Base-by-base conservation (phyloP, 2,797 vertebrate species). In the Spatula clypeata region DNA sequence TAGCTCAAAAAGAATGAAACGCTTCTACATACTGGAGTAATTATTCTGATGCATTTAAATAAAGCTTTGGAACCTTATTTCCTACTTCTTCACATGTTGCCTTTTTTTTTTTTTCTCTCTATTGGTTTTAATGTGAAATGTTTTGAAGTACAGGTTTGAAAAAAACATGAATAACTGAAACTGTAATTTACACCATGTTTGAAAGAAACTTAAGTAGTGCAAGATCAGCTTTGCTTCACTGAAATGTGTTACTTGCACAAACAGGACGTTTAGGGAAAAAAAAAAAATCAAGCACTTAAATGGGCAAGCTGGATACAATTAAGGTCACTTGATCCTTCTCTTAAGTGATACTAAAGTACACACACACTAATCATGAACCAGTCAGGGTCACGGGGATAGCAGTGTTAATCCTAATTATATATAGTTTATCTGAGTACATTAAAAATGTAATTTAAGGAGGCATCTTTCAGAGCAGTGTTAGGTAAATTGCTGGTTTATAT, bases 351-450 rank as follows among this genome's bases (percentile, higher is more conserved):
- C 42, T 72, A 79, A 92, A 93, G 42, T 38, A 58, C 40, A 57
- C 40, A 51, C 20, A 29, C 70, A 47, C 45, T 91, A 86, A 84
- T 67, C 40, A 90, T 64, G 7, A 90, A 88, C 53, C 62, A 73
- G 34, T 55, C 70, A 60, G 45, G 27, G 31, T 38, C 21, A 14
- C 13, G 24, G n/a, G 70, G 31, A 44, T 3, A 83, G 45, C 27
- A 72, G 27, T 57, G 58, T 81, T 94, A 86, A 85, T 94, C 87
- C 65, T 89, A 90, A 93, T 91, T 86, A 79, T 13, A 5, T 27
- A 23, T 31, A 72, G 26, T 36, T 81, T 91, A 58, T 72, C n/a
- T 84, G 66, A 75, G 38, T 75, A 65, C 47, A 79, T 79, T 84
- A 92, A 69, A 91, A 90, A 75, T 44, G 19, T 21, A 86, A 6